Base-by-base conservation (phyloP, 2,113 vertebrate genomes). In the Corydoras sp. region DNA sequence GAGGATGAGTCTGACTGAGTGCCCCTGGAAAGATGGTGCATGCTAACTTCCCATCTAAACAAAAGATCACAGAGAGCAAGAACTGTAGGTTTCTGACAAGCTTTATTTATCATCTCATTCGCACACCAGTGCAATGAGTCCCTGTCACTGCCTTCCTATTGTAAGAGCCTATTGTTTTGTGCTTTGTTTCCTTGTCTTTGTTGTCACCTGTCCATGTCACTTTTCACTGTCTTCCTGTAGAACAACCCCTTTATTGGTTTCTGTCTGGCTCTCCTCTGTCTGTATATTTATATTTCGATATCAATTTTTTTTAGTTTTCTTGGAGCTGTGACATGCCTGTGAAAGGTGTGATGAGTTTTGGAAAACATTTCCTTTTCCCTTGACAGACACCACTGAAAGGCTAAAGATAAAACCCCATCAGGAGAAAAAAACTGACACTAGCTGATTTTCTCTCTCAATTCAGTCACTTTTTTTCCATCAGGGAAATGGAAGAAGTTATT, bases 1-100 rank as follows among this genome's bases (percentile, higher is more conserved):
- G 15, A 73, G 32, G 66, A 74, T 67, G 74, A 77, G 72, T 24
- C 62, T 64, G 65, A 55, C 24, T 69, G 71, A 69, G 56, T 18
- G 61, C 64, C 62, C 31, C 13, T 13, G 58, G 24, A 72, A 3
- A 58, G n/a, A 64, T 50, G 10, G 24, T 14, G n/a, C 71, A 66
- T 67, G 64, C 69, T 65, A 11, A 54, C 11, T 55, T 68, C 43
- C 50, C 43, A 64, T 63, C 59, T 48, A 8, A 60, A 75, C 58
- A 53, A 61, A 62, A 65, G 58, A 71, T 62, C 50, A 74, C 50
- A 69, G 30, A 54, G 29, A 24, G 53, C 4, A 48, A 43, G 31
- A 30, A 43, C 55, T 59, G 15, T 67, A 43, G 35, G 35, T 43
- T 43, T 43, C 35, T 43, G 35, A 43, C 35, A 43, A 43, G 35